Base-by-base conservation (phyloP, 1,140 invertebrate genomes). In the Brachionus manjavacas region DNA sequence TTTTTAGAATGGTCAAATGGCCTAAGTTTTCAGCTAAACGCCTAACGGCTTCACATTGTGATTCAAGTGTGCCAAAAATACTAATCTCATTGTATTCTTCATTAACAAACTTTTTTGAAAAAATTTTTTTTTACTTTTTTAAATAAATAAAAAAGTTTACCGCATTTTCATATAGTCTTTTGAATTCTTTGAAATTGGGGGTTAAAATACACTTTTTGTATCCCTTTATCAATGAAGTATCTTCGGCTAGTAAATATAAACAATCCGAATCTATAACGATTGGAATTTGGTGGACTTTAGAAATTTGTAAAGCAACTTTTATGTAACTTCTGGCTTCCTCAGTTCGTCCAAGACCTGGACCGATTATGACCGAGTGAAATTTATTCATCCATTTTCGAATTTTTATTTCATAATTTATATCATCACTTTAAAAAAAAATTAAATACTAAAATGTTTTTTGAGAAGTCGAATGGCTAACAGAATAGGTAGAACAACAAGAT, bases 401-500 rank as follows among this genome's bases (percentile, higher is more conserved):
- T 43, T 83, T 25, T 4, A n/a, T 14, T 35, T 68, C 39, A 31
- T 52, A 49, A 12, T 41, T 25, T 35, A 12, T 7, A 11, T 46
- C 20, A 39, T 83, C 81, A 11, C 60, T 68, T 68, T 68, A 31
- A 12, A 6, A 7, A 66, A 66, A 28, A 35, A 9, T 3, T 25
- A 20, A 9, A 20, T 8, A 60, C 39, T 23, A 3, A 11, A 3
- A 64, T n/a, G 12, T n/a, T 23, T 64, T 60, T 64, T 64, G 3
- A 16, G 16, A 46, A 49, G 0, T 35, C 31, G 39, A 20, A 23
- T 60, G 16, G 4, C 25, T 72, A 43, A 90, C 94, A 92, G 87
- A 31, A 95, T 88, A 1, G 97, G 97, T 89, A 97, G 94, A 1
- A 99, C 97, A 87, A 99, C 99, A 11, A 98, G 90, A 88, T 99